phyloP scores from a whole-genome alignment of 2,113 vertebrate species.

The Solea senegalensis region DNA sequence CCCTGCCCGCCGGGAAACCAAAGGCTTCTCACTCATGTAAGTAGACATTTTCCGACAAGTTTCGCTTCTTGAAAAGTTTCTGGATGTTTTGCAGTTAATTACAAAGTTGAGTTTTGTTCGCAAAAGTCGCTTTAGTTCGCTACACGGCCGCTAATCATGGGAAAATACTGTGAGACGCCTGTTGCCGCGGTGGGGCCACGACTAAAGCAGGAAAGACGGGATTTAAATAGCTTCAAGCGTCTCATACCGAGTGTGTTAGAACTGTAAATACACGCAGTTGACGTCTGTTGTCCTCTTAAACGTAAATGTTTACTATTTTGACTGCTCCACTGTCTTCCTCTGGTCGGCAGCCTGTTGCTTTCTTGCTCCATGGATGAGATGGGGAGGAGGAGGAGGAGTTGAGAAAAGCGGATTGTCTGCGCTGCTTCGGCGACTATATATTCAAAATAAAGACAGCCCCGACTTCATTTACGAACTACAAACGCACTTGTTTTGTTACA shows the following conservation, averaged over 20 bases:
- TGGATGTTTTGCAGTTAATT: not conserved
- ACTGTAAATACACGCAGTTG: not conserved
- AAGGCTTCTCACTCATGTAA: constrained; percentile 62
- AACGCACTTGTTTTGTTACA: accelerated
- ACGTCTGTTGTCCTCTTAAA: not conserved
- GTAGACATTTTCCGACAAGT: constrained; percentile 24
- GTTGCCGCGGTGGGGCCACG: constrained; percentile 1
- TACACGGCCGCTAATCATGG: constrained; percentile 36
- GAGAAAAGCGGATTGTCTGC: constrained; percentile 81
- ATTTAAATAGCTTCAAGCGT: not conserved
- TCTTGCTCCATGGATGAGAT: constrained; percentile 57
- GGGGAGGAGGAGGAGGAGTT: constrained; percentile 66
- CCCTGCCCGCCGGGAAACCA: constrained; percentile 3
- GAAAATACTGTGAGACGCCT: constrained; percentile 12
- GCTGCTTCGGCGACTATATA: constrained; percentile 28
- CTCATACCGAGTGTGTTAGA: not conserved
- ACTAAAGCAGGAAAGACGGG: not conserved
- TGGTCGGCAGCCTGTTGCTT: constrained; percentile 79
- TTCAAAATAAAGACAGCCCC: constrained; percentile 47
- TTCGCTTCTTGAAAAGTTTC: not conserved
- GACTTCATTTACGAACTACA: not conserved
- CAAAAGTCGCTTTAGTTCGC: constrained; percentile 30
- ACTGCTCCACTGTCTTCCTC: constrained; percentile 45
- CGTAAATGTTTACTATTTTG: not conserved
- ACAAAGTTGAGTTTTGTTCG: not conserved